Conservation (phyloP, 2,113 vertebrate genomes). For the Mus musculus region DNA sequence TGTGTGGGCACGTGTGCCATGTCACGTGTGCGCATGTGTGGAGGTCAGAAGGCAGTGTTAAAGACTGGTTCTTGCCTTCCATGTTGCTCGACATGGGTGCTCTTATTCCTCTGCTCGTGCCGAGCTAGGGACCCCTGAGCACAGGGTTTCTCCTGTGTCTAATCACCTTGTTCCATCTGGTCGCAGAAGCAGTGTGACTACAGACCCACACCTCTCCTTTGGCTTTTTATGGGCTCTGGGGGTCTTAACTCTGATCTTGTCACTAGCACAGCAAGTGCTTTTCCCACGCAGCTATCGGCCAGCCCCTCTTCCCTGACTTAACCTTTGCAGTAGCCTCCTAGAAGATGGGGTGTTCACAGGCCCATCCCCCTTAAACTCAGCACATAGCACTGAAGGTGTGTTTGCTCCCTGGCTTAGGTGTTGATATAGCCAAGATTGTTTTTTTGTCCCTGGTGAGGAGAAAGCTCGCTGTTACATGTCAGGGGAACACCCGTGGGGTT, state of each 20-base stretch:
- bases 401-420: neutral
- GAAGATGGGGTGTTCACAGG: neutral
- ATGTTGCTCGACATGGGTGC: neutral
- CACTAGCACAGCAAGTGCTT: neutral
- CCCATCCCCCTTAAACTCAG: neutral
- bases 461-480: neutral
- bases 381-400: neutral
- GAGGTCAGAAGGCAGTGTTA: neutral
- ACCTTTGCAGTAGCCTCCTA: slow-evolving; percentile 8
- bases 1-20: neutral
- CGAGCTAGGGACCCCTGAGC: neutral
- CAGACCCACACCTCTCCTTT: neutral
- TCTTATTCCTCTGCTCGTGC: neutral
- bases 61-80: neutral
- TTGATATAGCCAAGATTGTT: slow-evolving; percentile 22
- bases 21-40: neutral
- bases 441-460: slow-evolving; percentile 7
- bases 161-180: neutral
- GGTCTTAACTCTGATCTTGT: neutral
- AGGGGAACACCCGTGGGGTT: neutral
- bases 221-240: neutral
- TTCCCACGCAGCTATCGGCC: neutral
- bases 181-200: neutral
- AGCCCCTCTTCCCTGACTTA: neutral
- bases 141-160: no score